Conservation (phyloP, 2,797 vertebrate species). For the Melanotaenia pygmaea region DNA sequence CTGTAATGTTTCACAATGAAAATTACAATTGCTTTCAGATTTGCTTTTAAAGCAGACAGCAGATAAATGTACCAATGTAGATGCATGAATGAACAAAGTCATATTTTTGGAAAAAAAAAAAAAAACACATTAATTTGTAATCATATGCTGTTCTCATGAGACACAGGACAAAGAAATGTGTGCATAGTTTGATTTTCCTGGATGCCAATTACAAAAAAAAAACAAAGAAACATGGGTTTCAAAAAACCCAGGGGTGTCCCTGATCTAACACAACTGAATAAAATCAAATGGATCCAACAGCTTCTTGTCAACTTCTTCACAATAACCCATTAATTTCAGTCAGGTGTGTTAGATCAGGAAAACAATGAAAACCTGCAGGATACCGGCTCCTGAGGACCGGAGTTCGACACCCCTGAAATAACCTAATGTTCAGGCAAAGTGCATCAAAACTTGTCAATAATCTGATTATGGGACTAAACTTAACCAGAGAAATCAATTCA, state of each 20-base stretch:
- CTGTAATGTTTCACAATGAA: slow-evolving; percentile 7
- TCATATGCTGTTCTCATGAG: not conserved
- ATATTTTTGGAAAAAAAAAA: not conserved
- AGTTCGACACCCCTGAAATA: too few species aligned
- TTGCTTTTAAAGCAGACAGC: not conserved
- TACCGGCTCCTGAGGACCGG: too few species aligned
- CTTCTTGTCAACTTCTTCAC: too few species aligned
- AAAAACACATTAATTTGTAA: not conserved
- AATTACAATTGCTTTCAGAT: not conserved
- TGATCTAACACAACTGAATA: too few species aligned
- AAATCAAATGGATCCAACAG: too few species aligned
- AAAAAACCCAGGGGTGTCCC: too few species aligned
- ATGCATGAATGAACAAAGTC: not conserved
- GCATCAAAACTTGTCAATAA: not conserved
- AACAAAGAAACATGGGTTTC: not conserved
- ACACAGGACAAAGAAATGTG: not conserved
- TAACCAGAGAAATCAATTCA: not conserved
- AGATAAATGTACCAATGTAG: not conserved
- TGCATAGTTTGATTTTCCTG: not conserved
- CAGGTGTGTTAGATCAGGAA: too few species aligned
- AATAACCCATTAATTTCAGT: too few species aligned
- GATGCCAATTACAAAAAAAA: not conserved
- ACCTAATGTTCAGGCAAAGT: not conserved
- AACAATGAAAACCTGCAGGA: too few species aligned
- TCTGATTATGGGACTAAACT: too few species aligned